Evolutionary conservation across 2,888 invertebrate species (phyloP).

Genomic region (Tetrapedia diversipes): DNA sequence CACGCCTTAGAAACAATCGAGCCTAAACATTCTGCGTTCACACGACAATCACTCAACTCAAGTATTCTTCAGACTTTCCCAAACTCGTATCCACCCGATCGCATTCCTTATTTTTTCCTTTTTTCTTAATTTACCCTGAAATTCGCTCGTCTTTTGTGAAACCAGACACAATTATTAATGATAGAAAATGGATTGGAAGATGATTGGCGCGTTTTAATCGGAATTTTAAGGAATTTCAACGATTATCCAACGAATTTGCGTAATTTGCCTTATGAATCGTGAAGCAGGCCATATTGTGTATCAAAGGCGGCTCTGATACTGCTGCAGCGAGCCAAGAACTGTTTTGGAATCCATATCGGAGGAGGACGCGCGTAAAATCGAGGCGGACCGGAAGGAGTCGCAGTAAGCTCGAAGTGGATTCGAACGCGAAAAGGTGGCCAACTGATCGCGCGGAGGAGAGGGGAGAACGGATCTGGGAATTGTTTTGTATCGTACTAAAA

Average conservation of each 20-base stretch:
- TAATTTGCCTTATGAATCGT: constrained; percentile 65
- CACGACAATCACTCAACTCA: too few relatives aligned
- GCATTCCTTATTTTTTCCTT: too few relatives aligned
- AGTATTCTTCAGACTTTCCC: too few relatives aligned
- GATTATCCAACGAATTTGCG: constrained; percentile 58
- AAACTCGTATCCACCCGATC: too few relatives aligned
- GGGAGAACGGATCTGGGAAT: constrained; percentile 39
- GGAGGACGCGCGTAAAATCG: constrained; percentile 43
- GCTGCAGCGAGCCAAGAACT: constrained; percentile 44
- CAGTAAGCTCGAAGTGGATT: constrained; percentile 48
- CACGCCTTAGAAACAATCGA: too few relatives aligned
- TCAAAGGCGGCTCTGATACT: constrained; percentile 22
- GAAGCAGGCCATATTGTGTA: constrained; percentile 59
- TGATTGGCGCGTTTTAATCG: constrained; percentile 37
- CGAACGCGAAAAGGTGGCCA: constrained; percentile 59
- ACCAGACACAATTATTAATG: constrained; percentile 11
- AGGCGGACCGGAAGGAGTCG: constrained; percentile 30
- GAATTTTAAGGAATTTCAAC: constrained; percentile 29
- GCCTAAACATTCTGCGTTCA: too few relatives aligned
- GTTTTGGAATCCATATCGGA: constrained; percentile 53
- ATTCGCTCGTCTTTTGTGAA: too few relatives aligned
- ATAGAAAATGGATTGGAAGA: constrained; percentile 34
- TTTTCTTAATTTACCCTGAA: too few relatives aligned
- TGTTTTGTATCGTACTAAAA: constrained; percentile 61
- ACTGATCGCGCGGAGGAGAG: constrained; percentile 24